Evolutionary conservation across 2,797 vertebrate species (phyloP).

Genomic region (Dicrostonyx torquatus): DNA sequence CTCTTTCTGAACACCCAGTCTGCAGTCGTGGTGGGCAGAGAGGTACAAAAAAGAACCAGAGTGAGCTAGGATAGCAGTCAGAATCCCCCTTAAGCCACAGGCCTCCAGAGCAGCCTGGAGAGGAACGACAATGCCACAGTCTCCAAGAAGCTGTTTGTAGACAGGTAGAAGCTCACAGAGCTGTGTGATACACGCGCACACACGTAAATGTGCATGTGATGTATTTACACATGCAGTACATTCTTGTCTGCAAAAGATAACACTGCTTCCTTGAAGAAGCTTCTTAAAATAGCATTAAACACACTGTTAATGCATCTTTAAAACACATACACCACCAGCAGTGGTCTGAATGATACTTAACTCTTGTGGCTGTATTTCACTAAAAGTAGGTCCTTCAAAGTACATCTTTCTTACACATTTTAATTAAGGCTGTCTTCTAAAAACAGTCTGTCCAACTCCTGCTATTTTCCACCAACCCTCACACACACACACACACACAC

Average conservation of each 20-base stretch:
- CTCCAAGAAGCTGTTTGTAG: not conserved
- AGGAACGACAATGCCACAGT: not conserved
- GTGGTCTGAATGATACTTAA: not conserved
- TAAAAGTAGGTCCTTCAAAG: not conserved
- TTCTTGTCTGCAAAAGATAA: not conserved
- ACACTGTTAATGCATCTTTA: not conserved
- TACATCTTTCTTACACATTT: not conserved
- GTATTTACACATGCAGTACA: not conserved
- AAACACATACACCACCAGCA: not conserved
- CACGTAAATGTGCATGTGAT: not conserved
- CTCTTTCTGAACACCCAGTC: not conserved
- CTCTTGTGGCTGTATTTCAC: not conserved
- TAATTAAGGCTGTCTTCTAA: not conserved
- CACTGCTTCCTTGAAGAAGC: not conserved
- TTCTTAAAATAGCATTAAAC: constrained; percentile 17
- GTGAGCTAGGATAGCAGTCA: constrained; percentile 35
- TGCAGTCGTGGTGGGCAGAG: not conserved
- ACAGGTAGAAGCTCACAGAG: not conserved
- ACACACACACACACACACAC: too few relatives aligned
- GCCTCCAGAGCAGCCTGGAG: not conserved
- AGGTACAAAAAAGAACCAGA: rapidly evolving
- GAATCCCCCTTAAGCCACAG: constrained; percentile 24
- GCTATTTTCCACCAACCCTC: too few relatives aligned
- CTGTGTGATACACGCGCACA: rapidly evolving
- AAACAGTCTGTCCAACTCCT: not conserved